A percentile compares a stretch with the other conserved stretches of the same genome.
These are phyloP conservation scores for Uromys caudimaculatus DNA, from an alignment of 2,797 vertebrate species.

Conservation along the genomic window DNA sequence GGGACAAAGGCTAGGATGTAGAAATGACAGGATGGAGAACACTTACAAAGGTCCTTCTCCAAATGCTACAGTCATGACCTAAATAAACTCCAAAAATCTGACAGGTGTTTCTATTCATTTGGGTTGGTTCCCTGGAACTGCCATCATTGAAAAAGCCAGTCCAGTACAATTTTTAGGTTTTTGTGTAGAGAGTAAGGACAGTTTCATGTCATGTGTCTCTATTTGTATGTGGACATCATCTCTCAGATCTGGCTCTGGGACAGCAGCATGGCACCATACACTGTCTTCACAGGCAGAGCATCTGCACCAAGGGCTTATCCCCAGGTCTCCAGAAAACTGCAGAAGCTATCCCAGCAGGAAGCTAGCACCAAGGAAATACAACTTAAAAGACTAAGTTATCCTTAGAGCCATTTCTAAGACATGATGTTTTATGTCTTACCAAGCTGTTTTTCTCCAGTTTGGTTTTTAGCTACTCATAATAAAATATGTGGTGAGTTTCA, in stretches of 20 bases:
- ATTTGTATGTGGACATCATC: background rate
- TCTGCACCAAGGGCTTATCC: background rate
- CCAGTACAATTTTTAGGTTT: background rate
- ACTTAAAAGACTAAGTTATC: conserved; percentile 20
- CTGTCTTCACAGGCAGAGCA: background rate
- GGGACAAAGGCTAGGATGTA: background rate
- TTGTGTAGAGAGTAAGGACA: background rate
- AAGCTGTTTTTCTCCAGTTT: background rate
- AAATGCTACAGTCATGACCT: conserved; percentile 98
- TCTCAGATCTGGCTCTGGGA: background rate
- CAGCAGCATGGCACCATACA: background rate
- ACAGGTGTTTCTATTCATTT: conserved; percentile 98
- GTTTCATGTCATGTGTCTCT: background rate
- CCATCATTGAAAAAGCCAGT: conserved; percentile 94
- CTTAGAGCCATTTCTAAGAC: background rate
- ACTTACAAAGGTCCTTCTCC: conserved; percentile 88
- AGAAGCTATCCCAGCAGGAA: background rate
- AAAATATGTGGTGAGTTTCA: conserved; percentile 30
- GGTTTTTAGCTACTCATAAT: background rate
- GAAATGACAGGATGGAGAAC: background rate
- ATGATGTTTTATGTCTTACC: background rate
- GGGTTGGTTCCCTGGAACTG: conserved; percentile 94
- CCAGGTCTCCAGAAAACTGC: background rate
- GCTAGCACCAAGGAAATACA: background rate
- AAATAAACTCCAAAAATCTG: conserved; percentile 97